Evolutionary conservation across 2,888 invertebrate species (phyloP), one percentile per base, ranked within the genome.

Genomic region (Cheiracanthium punctorium): DNA sequence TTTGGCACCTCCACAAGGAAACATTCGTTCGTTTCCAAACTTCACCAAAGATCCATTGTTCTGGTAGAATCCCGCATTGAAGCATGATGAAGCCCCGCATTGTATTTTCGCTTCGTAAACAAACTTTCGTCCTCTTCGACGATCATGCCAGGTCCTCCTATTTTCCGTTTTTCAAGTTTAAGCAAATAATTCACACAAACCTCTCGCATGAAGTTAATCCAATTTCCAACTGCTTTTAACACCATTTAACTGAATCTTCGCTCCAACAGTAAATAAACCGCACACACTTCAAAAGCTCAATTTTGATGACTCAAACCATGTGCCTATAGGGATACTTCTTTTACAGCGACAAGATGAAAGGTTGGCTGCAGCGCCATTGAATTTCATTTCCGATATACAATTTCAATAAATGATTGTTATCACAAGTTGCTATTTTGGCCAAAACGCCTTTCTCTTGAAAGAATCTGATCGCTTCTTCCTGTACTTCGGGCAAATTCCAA

Each of bases 171-270:
- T n/a, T n/a, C n/a, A 24, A 37, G 24, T 37, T 64, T 24, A 12
- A 29, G 33, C 32, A 76, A 33, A 20, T 17, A 29, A 32, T 77
- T 29, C 8, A 17, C 48, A 48, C 69, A 69, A 30, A 77, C 48
- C 24, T 77, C 77, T 0, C 69, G 30, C 48, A 48, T 43, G 20
- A 10, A 77, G 69, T 69, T 69, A 48, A 69, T 77, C 77, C 48
- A 69, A 24, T 77, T 48, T 32, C 29, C 69, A 69, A 69, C 48
- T 67, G 43, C 14, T 43, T 43, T 43, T 43, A n/a, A n/a, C n/a
- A n/a, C n/a, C n/a, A n/a, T n/a, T n/a, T n/a, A n/a, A n/a, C n/a
- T n/a, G n/a, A n/a, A n/a, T n/a, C n/a, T n/a, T n/a, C n/a, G n/a
- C n/a, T n/a, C n/a, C n/a, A n/a, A n/a, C n/a, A n/a, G n/a, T n/a